A percentile compares a stretch with the other conserved stretches of the same genome.
These are phyloP conservation scores for Drosophila pectinifera DNA, from an alignment of 1,140 invertebrate species.

Conservation along the genomic window DNA sequence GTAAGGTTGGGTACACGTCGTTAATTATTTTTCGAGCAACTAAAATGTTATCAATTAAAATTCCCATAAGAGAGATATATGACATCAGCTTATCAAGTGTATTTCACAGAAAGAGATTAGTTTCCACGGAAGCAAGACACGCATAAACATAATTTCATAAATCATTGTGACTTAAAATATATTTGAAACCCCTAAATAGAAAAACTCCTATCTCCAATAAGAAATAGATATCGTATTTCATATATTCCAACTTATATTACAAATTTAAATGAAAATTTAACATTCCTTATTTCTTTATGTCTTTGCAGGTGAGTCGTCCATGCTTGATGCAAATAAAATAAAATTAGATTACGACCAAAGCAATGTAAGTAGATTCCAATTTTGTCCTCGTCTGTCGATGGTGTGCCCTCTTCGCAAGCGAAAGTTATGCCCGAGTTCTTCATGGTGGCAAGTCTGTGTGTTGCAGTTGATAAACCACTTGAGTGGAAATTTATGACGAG, in stretches of 20 bases:
- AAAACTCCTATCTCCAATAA: no score
- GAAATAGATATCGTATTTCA: no score
- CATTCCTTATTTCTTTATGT: slow-evolving; percentile 33
- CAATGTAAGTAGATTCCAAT: slow-evolving; percentile 14
- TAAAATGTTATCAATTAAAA: no score
- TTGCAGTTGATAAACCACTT: slow-evolving; percentile 68
- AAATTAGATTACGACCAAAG: not conserved
- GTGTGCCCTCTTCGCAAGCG: slow-evolving; percentile 18
- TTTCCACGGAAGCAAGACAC: no score
- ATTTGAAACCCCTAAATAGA: no score
- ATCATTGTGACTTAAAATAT: no score
- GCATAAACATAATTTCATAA: no score
- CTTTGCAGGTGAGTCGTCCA: slow-evolving; percentile 65
- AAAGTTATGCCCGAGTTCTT: slow-evolving; percentile 45
- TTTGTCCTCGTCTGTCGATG: slow-evolving; percentile 7
- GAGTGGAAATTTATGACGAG: slow-evolving; percentile 68
- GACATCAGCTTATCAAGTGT: no score
- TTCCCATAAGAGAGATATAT: no score
- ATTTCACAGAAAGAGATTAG: no score
- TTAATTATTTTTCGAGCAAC: not conserved
- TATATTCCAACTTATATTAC: no score
- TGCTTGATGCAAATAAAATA: slow-evolving; percentile 7
- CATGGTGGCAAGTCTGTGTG: slow-evolving; percentile 7
- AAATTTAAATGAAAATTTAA: not conserved
- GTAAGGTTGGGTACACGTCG: not conserved